Base-by-base conservation (phyloP, 1,140 invertebrate genomes). In the Drosophila sturtevanti region DNA sequence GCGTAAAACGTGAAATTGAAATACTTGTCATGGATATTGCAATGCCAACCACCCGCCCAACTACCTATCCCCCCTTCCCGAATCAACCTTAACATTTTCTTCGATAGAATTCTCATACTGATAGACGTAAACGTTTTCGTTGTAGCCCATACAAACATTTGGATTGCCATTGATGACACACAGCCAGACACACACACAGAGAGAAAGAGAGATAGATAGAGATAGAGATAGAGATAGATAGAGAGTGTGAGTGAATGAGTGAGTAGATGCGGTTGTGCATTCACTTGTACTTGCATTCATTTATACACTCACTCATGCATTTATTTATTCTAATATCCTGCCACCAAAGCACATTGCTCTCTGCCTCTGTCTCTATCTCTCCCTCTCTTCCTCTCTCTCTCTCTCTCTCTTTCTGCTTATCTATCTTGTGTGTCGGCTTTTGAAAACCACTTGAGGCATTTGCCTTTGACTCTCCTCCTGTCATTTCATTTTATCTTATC, bases 1-100 rank as follows among this genome's bases (percentile, higher is more conserved):
- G 81, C 65, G 68, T 65, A 71, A 82, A 77, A 76, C 67, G 66
- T 64, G 80, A 72, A 84, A 84, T 69, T 65, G 73, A 66, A 81
- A 75, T 81, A 78, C 65, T 77, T 74, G 63, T 66, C 63, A 68
- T 62, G 52, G 75, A 74, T 70, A 73, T 81, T 73, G 69, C 69
- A 62, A 54, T 67, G 63, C 44, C 24, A 51, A 35, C 14, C 16
- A 14, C 54, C 27, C 14, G n/a, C n/a, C n/a, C n/a, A n/a, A n/a
- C 27, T 10, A 7, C 27, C 54, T 16, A 9, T 16, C 41, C 6
- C n/a, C 41, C 16, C 4, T 1, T 16, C 41, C 14, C n/a, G 9
- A 14, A 5, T 1, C 41, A 18, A 31, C 27, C 27, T 31, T 31
- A 6, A 31, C 27, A 4, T 31, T 31, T 31, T 31, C 27, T 31